Base-by-base conservation (phyloP, 2,797 vertebrate genomes). In the Hozukius guyotensis region DNA sequence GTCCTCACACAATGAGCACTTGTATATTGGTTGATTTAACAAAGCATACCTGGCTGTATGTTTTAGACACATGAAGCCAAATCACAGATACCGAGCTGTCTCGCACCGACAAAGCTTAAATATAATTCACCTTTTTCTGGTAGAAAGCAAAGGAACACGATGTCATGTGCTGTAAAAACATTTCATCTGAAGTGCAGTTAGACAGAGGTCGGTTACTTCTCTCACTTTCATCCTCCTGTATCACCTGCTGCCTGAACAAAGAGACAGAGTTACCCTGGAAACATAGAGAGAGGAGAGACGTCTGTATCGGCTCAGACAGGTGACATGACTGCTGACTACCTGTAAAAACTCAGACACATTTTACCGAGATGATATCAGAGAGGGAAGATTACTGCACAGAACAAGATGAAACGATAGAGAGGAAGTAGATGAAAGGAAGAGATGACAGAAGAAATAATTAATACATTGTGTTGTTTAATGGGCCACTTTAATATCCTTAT, bases 401-500 rank as follows among this genome's bases (percentile, higher is more conserved):
- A 5, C 1, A 10, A 34, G n/a, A 76, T 71, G 29, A 57, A 71
- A 38, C 2, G 49, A 59, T 18, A 57, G 55, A 52, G 36, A 71
- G 36, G 57, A 59, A 46, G 46, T n/a, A 27, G 63, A 38, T 59
- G 42, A 38, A 52, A 71, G 38, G 13, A 61, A 10, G 36, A 46
- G 24, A 59, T 59, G 38, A 61, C 16, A 7, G 52, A 20, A 71
- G 55, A 55, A 20, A 59, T 64, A 8, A 67, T 76, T n/a, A 49
- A 31, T 34, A 60, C 16, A 55, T 42, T 72, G 53, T 72, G 42
- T 18, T 67, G 34, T 70, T 73, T 72, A 70, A 83, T 71, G 49
- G 65, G 75, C 77, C 78, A 79, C 8, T 88, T 87, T 81, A 80
- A 89, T 86, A 78, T 91, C 85, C 85, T 64, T 13, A 49, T 7